A percentile compares a stretch with the other conserved stretches of the same genome.
phyloP scores from a whole-genome alignment of 2,113 vertebrate species.

The Ptilonorhynchus violaceus region DNA sequence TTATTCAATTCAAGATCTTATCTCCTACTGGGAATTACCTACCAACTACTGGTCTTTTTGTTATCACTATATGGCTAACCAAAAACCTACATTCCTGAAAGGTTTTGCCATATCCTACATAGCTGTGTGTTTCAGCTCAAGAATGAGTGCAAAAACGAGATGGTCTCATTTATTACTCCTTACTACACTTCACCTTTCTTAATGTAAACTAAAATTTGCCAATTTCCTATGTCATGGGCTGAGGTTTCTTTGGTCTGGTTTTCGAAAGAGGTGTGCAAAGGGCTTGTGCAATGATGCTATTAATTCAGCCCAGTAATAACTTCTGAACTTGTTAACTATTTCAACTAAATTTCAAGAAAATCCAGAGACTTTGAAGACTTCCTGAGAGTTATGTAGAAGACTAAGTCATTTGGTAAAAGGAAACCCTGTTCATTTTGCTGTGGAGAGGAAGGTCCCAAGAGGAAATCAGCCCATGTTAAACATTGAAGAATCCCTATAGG shows the following conservation, averaged over 20 bases:
- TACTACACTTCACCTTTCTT: neutral
- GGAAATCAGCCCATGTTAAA: neutral
- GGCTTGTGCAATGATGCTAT: neutral
- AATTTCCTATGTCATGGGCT: neutral
- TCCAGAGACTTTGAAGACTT: neutral
- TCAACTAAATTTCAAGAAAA: neutral
- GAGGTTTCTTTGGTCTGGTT: neutral
- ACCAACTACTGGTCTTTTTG: neutral
- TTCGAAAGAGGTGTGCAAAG: neutral
- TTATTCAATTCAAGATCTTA: neutral
- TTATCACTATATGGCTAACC: neutral
- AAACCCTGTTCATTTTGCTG: neutral
- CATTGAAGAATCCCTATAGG: neutral
- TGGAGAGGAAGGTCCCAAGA: neutral
- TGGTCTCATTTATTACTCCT: neutral
- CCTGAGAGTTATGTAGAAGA: neutral
- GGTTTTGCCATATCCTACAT: neutral
- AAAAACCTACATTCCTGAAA: neutral
- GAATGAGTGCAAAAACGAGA: neutral
- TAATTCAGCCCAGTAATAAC: neutral
- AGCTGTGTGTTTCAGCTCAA: neutral
- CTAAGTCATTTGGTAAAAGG: neutral
- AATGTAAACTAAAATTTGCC: neutral
- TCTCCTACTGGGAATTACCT: neutral
- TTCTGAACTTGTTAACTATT: neutral